Evolutionary conservation across 2,888 invertebrate species (phyloP).

Genomic region (Limnephilus auricula): DNA sequence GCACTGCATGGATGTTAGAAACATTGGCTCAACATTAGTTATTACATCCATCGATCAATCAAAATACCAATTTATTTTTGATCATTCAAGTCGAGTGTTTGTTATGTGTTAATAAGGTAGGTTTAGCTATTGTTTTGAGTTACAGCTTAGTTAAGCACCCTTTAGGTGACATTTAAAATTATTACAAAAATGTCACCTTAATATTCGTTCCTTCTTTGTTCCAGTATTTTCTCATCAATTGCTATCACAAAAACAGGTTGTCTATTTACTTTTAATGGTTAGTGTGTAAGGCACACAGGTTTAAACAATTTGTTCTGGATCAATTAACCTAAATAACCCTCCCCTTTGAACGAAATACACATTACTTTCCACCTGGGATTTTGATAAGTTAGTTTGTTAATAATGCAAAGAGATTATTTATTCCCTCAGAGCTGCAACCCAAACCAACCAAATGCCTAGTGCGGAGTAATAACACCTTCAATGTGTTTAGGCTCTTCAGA

Average conservation of each 20-base stretch:
- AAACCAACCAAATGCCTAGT: not conserved
- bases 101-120: too few species aligned
- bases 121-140: too few species aligned
- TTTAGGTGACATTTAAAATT: too few species aligned
- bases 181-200: not conserved
- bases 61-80: not conserved
- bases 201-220: too few species aligned
- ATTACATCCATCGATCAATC: not conserved
- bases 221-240: too few species aligned
- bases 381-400: not conserved
- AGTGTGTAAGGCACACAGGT: not conserved
- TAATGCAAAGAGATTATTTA: not conserved
- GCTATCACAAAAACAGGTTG: not conserved
- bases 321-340: not conserved
- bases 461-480: not conserved
- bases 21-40: not conserved
- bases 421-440: not conserved
- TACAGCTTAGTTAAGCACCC: too few species aligned
- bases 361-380: not conserved
- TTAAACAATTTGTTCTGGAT: not conserved
- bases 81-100: not conserved
- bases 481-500: slow-evolving; percentile 5
- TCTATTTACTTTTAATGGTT: not conserved
- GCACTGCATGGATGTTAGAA: too few species aligned
- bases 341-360: not conserved